Conservation (phyloP, 2,888 invertebrate genomes). For the Hipparchia semele region DNA sequence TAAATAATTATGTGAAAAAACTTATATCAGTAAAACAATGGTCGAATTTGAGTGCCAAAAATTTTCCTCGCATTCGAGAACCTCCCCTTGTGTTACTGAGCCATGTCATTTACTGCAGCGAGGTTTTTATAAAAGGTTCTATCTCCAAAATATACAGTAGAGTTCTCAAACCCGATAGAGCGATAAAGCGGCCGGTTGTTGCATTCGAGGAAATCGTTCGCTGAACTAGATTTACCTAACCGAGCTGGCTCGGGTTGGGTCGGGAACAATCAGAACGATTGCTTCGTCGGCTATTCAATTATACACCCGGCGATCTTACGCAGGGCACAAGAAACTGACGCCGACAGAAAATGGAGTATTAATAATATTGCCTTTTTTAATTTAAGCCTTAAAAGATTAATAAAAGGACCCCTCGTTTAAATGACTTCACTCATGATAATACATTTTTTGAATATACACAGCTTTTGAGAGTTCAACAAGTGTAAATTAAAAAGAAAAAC, state of each 20-base stretch:
- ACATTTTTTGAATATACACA: no score
- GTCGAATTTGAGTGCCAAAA: no score
- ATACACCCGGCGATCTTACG: slow-evolving; percentile 48
- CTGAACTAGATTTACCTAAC: slow-evolving; percentile 29
- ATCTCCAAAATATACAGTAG: background rate
- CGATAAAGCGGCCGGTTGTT: slow-evolving; percentile 10
- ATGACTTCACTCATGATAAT: no score
- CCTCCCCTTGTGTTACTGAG: no score
- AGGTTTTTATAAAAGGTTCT: background rate
- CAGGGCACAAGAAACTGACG: slow-evolving; percentile 16
- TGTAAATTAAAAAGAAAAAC: no score
- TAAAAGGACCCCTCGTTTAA: background rate
- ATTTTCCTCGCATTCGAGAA: no score
- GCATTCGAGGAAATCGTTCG: slow-evolving; percentile 2
- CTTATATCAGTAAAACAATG: no score
- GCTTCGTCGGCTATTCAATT: slow-evolving; percentile 66
- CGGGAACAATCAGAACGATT: slow-evolving; percentile 55
- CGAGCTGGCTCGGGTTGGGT: slow-evolving; percentile 40
- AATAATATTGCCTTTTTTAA: slow-evolving; percentile 11
- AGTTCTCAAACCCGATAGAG: background rate
- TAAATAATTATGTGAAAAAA: no score
- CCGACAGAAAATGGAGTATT: slow-evolving; percentile 12
- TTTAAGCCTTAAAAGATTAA: background rate
- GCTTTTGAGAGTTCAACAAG: no score
- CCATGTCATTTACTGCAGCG: no score